Evolutionary conservation across 2,888 invertebrate genomes (phyloP).

Genomic region (Ochropleura plecta): DNA sequence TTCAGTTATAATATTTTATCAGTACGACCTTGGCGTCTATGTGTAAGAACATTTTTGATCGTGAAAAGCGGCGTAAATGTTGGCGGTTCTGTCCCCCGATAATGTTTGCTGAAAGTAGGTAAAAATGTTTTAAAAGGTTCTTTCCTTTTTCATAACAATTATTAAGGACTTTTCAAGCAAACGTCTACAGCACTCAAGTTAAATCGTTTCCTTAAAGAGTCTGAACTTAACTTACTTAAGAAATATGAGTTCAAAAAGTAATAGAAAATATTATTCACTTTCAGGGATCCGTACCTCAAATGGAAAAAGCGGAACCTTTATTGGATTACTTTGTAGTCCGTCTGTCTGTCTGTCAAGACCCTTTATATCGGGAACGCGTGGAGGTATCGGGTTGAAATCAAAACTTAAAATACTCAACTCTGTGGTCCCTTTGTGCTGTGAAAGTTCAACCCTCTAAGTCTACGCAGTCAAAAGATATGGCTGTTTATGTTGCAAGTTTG

Average conservation of each 20-base stretch:
- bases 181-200: background rate
- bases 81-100: background rate
- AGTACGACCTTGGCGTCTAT: conserved; percentile 22
- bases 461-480: too few species aligned
- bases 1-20: conserved; percentile 26
- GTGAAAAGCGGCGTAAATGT: conserved; percentile 23
- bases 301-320: too few species aligned
- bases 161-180: background rate
- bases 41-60: conserved; percentile 15
- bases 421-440: too few species aligned
- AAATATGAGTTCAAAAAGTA: background rate
- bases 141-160: background rate
- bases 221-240: too few species aligned
- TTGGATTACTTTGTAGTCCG: too few species aligned
- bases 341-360: too few species aligned
- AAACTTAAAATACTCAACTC: too few species aligned
- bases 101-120: background rate
- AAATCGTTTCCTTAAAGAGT: background rate
- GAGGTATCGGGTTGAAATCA: too few species aligned
- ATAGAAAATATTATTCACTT: background rate
- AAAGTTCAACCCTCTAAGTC: too few species aligned
- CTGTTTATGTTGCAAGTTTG: too few species aligned
- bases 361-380: too few species aligned
- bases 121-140: background rate
- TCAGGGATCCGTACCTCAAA: too few species aligned